phyloP scores from a whole-genome alignment of 2,113 vertebrate species.

The Lepisosteus oculatus region DNA sequence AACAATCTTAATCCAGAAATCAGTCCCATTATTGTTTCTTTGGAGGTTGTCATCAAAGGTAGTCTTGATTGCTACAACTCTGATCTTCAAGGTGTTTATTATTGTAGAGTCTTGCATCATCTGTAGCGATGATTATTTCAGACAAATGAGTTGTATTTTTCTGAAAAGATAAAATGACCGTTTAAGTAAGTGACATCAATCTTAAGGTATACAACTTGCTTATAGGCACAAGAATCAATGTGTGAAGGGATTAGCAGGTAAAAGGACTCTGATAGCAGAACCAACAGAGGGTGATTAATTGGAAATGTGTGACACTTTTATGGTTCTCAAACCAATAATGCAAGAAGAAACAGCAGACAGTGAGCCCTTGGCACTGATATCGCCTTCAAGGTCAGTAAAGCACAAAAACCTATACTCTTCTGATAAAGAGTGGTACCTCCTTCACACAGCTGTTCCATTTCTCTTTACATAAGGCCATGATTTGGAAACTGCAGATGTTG shows the following conservation, averaged over 20 bases:
- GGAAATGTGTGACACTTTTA: slow-evolving; percentile 39
- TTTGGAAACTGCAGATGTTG: slow-evolving; percentile 35
- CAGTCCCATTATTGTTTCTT: slow-evolving; percentile 23
- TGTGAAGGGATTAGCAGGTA: slow-evolving; percentile 19
- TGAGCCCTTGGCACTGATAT: slow-evolving; percentile 30
- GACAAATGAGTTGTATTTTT: slow-evolving; percentile 28
- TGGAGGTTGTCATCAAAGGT: slow-evolving; percentile 30
- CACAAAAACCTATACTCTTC: slow-evolving; percentile 34
- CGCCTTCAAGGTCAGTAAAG: slow-evolving; percentile 41
- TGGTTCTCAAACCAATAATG: slow-evolving; percentile 41
- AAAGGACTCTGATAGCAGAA: slow-evolving; percentile 22
- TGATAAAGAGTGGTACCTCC: slow-evolving; percentile 36
- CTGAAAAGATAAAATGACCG: slow-evolving; percentile 9
- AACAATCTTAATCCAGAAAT: slow-evolving; percentile 40
- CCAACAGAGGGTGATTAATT: slow-evolving; percentile 33
- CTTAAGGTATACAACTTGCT: slow-evolving; percentile 24
- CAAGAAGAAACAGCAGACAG: slow-evolving; percentile 31
- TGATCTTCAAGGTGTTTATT: slow-evolving; percentile 19
- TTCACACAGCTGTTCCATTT: slow-evolving; percentile 40
- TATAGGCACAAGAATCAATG: slow-evolving; percentile 19
- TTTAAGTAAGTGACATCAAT: slow-evolving; percentile 30
- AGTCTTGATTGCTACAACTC: slow-evolving; percentile 24
- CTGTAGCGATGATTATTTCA: slow-evolving; percentile 32
- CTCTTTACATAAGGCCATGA: slow-evolving; percentile 24
- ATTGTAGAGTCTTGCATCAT: slow-evolving; percentile 29